A percentile compares a stretch with the other conserved stretches of the same genome.
Evolutionary conservation across 2,797 vertebrate species (phyloP).

Genomic region (Peromyscus nudipes): DNA sequence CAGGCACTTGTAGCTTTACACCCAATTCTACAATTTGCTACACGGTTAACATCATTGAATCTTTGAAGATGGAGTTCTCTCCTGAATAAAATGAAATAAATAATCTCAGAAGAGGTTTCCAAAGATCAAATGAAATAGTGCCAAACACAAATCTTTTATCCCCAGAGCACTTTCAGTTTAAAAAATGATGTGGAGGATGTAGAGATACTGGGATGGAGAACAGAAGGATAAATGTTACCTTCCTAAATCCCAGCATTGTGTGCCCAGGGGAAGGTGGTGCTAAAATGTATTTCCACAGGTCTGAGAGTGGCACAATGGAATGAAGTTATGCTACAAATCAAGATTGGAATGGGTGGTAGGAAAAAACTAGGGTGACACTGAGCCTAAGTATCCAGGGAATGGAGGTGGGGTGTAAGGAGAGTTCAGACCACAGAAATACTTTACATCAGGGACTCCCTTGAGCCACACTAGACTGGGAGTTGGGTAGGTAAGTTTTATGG

Average conservation of each 20-base stretch:
- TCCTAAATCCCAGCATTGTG: no score
- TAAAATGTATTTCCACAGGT: background rate
- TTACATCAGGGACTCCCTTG: background rate
- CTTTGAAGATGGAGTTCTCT: background rate
- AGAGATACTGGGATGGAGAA: no score
- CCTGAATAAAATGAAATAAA: background rate
- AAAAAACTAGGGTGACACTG: background rate
- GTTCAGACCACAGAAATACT: background rate
- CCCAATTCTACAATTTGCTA: background rate
- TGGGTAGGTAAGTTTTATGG: background rate
- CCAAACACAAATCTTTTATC: constrained; percentile 5
- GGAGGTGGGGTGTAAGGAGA: accelerated
- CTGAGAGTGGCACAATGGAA: background rate
- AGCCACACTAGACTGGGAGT: background rate
- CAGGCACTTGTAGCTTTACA: background rate
- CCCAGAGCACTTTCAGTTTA: background rate
- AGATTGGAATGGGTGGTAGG: background rate
- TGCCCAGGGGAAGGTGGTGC: background rate
- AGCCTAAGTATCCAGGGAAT: background rate
- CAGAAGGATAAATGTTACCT: background rate
- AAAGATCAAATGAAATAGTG: background rate
- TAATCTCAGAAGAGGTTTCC: background rate
- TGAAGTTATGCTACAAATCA: background rate
- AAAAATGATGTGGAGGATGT: background rate
- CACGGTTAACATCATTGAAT: background rate